Base-by-base conservation (phyloP, 2,113 vertebrate species). In the Notothenia rossii region DNA sequence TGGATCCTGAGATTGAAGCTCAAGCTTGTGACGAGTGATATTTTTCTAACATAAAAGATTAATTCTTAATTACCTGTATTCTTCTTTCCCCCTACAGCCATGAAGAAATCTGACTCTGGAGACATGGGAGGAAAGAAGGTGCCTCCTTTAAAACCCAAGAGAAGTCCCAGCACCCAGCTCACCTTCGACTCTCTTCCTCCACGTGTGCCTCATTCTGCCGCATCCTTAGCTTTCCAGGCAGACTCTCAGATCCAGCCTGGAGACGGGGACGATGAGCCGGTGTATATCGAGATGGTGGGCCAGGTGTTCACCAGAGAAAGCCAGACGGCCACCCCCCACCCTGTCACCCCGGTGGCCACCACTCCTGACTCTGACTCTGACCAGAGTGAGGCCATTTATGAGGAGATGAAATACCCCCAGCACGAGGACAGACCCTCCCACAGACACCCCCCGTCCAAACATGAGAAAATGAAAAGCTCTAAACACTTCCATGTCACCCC, bases 221-320 rank as follows among this genome's bases (percentile, higher is more conserved):
- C 95, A 83, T 86, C 94, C 29, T 75, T 94, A 55, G 90, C 93
- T 69, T 89, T 94, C 86, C 83, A 91, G 86, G 90, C 81, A 77
- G 80, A 96, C 88, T 86, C 92, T 88, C 91, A 83, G 84, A 86
- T 84, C 25, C 91, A 84, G 66, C 82, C 81, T 10, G 83, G 89
- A 73, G 89, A 90, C 1, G 86, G 95, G 17, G 96, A 97, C 0
- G 96, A 97, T 7, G 97, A 97, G 85, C 97, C 97, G 0, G 97
- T 98, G 53, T 98, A 98, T 85, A 98, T 98, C 1, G 97, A 98
- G 91, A 98, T 98, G 97, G 97, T 98, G 82, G 97, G 97, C 56
- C 94, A 96, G 92, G 97, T 88, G 92, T 97, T 94, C 92, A 96
- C 92, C 75, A 92, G 95, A 75, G 95, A 96, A 79, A 86, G 87